Percentiles rank a stretch among this genome's conserved stretches.
These are phyloP conservation scores for Meteorus sp. DNA, from an alignment of 1,140 invertebrate genomes.

Conservation along the genomic window DNA sequence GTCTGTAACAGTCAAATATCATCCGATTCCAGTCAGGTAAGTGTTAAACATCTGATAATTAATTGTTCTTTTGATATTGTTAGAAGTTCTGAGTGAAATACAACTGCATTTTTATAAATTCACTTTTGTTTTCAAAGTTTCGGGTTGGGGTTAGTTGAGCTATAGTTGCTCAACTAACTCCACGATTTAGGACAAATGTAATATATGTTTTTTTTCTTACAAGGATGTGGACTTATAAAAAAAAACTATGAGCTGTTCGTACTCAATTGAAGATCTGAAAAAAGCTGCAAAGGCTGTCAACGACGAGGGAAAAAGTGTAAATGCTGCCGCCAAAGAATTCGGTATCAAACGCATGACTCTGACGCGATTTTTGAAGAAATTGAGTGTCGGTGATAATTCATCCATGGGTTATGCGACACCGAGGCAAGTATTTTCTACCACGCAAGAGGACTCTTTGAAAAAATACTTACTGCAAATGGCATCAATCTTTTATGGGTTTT, in stretches of 20 bases:
- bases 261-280: neutral
- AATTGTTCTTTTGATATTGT: too few species aligned
- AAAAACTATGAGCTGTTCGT: neutral
- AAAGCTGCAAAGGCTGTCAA: neutral
- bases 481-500: constrained; percentile 36
- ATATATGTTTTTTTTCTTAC: neutral
- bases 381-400: too few species aligned
- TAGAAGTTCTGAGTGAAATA: too few species aligned
- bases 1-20: too few species aligned
- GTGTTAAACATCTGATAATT: too few species aligned
- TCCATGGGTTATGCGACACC: too few species aligned
- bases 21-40: too few species aligned
- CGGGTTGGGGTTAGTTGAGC: too few species aligned
- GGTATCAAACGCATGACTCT: neutral
- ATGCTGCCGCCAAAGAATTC: neutral
- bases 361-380: too few species aligned
- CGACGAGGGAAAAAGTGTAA: neutral
- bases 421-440: neutral
- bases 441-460: constrained; percentile 28
- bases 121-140: neutral
- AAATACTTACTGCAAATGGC: constrained; percentile 29
- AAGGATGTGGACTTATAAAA: neutral
- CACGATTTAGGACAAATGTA: neutral
- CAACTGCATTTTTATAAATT: too few species aligned
- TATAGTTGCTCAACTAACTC: neutral